phyloP scores from a whole-genome alignment of 2,113 vertebrate genomes.

The Trachemys scripta region DNA sequence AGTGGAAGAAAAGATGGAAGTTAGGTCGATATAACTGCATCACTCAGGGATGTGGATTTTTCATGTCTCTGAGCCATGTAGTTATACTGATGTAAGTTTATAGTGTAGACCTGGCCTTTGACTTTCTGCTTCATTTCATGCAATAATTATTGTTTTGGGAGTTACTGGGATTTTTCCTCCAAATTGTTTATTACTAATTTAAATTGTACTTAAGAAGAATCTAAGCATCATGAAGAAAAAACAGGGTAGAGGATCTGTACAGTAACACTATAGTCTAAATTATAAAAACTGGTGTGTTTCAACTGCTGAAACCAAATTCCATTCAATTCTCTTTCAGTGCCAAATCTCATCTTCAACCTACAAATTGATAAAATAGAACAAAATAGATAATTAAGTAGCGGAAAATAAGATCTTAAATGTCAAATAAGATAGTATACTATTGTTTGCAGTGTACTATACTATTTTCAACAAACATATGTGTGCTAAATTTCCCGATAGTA shows the following conservation, averaged over 20 bases:
- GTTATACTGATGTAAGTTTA: too few species aligned
- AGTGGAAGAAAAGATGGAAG: not conserved
- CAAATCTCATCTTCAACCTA: not conserved
- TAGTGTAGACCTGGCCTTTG: not conserved
- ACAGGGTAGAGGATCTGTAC: not conserved
- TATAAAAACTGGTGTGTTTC: not conserved
- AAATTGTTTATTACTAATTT: slow-evolving; percentile 60
- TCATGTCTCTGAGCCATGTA: too few species aligned
- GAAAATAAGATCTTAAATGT: not conserved
- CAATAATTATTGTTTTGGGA: slow-evolving; percentile 60
- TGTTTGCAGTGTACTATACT: not conserved
- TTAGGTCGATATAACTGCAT: too few species aligned
- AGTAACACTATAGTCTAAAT: not conserved
- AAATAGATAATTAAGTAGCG: not conserved
- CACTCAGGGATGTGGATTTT: too few species aligned
- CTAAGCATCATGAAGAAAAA: slow-evolving; percentile 42
- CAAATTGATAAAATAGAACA: not conserved
- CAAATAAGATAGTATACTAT: not conserved
- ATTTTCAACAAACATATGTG: not conserved
- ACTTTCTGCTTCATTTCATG: slow-evolving; percentile 56
- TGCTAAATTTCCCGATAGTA: not conserved
- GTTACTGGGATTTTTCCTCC: slow-evolving; percentile 52
- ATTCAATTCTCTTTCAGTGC: slow-evolving; percentile 6
- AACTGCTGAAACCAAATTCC: slow-evolving; percentile 1
- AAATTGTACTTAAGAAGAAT: slow-evolving; percentile 29